Base-by-base conservation (phyloP, 2,888 invertebrate species). In the Frankliniella intonsa region DNA sequence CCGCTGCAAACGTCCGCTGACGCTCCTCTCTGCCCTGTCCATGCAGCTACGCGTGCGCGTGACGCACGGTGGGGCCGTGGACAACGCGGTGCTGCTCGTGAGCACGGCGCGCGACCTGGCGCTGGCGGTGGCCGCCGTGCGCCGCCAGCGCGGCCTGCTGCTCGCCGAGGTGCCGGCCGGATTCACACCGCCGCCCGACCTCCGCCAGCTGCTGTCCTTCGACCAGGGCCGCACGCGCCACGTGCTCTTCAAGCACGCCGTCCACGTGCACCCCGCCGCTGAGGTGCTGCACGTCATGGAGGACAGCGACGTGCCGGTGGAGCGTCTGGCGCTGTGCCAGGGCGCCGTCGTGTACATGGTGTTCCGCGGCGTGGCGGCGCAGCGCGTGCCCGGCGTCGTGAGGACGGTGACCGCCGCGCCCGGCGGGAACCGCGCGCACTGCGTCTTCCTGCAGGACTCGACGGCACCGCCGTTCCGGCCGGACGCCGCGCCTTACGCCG, bases 221-320 rank as follows among this genome's bases (percentile, higher is more conserved):
- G 9, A 76, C 22, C 22, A 22, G 69, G 69, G 25, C 69, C 69
- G 69, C 11, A 9, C 12, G 69, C 69, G 69, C 12, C 25, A 76
- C 69, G 69, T 25, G 69, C 69, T 76, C 11, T 12, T 76, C 69
- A 76, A 76, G 69, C 69, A 76, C 69, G 25, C 69, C 25, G 69
- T 25, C 25, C 22, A 25, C 25, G 69, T 76, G 11, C 9, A 76
- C 69, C 7, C 25, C 9, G 25, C 22, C 69, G 25, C 22, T 22
- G 69, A 76, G 69, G 69, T 76, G 25, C 69, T 76, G 69, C 69
- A 76, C 69, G 69, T 22, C 25, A 25, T 10, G 69, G 69, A 62
- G 62, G 62, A 7, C 62, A n/a, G 69, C 69, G 9, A 76, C 22
- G 11, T 76, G 69, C 69, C 69, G 69, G 22, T 25, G 69, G 25